Base-by-base conservation (phyloP, 2,888 invertebrate genomes). In the Trypoxylon attenuatum region DNA sequence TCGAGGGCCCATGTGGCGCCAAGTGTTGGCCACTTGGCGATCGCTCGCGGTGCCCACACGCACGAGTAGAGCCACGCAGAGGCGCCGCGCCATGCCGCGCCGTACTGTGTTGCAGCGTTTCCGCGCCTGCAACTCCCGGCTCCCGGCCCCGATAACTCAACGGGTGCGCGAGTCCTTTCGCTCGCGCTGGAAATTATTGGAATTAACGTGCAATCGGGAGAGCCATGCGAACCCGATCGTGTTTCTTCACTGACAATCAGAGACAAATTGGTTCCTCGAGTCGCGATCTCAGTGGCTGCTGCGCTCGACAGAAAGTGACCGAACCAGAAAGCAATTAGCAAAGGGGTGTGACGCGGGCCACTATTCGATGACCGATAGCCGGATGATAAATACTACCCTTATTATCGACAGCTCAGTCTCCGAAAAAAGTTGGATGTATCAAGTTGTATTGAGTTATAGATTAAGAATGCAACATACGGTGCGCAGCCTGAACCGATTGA, bases 1-100 rank as follows among this genome's bases (percentile, higher is more conserved):
- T 66, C 71, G 66, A 71, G 61, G 73, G 59, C 41, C 58, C 45
- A 49, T 56, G 22, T 69, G 74, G 73, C 74, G 74, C 73, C 73
- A 69, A 54, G 25, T 4, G 43, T 39, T 27, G 22, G 61, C 54
- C 42, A 29, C 53, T 50, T 60, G 10, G 19, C 50, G 16, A n/a
- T 46, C 46, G 45, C 15, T 45, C 41, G 15, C 15, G 49, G 29
- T 55, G 58, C 52, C 65, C 50, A 63, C 65, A 60, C 69, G 56
- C 60, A 59, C 47, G 33, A 43, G 25, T 60, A 59, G 56, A 51
- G 54, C 42, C 49, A 54, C 51, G 54, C 59, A n/a, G n/a, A n/a
- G n/a, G n/a, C 13, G 33, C 33, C n/a, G 10, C 13, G 33, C 33
- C 13, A 10, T 33, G 33, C n/a, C 33, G 33, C 25, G n/a, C n/a